Conservation (phyloP, 2,888 invertebrate species). For the Orgyia antiqua region DNA sequence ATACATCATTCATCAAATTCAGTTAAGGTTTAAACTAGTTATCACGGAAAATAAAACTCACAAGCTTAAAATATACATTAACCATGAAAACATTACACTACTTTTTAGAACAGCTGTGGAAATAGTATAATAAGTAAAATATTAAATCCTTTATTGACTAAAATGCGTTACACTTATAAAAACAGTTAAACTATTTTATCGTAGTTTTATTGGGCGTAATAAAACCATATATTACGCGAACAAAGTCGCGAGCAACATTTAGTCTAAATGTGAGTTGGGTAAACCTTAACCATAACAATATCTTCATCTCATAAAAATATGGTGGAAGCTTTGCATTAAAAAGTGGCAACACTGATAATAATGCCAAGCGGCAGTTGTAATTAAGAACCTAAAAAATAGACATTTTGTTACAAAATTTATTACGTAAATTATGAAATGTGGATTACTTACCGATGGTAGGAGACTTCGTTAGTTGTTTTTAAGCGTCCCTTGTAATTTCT, state of each 20-base stretch:
- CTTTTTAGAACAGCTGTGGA: background rate
- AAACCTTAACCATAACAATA: background rate
- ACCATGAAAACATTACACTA: constrained; percentile 2
- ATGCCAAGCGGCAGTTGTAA: background rate
- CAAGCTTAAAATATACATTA: constrained; percentile 1
- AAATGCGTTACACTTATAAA: background rate
- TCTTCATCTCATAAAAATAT: background rate
- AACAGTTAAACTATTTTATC: background rate
- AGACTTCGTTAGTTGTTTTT: constrained; percentile 8
- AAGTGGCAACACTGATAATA: background rate
- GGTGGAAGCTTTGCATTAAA: background rate
- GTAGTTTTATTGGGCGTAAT: background rate
- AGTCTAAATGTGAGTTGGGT: background rate
- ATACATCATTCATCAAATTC: constrained; percentile 2
- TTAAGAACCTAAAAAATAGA: background rate
- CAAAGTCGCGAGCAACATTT: background rate
- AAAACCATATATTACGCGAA: background rate
- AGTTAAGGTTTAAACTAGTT: no score
- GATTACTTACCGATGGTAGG: constrained; percentile 8
- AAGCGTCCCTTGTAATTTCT: constrained; percentile 10
- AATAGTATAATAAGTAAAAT: background rate
- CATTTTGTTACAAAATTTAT: background rate
- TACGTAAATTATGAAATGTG: background rate
- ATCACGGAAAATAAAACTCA: constrained; percentile 2
- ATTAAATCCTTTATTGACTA: background rate